Base-by-base conservation (phyloP, 2,797 vertebrate genomes). In the Oryzias sinensis region DNA sequence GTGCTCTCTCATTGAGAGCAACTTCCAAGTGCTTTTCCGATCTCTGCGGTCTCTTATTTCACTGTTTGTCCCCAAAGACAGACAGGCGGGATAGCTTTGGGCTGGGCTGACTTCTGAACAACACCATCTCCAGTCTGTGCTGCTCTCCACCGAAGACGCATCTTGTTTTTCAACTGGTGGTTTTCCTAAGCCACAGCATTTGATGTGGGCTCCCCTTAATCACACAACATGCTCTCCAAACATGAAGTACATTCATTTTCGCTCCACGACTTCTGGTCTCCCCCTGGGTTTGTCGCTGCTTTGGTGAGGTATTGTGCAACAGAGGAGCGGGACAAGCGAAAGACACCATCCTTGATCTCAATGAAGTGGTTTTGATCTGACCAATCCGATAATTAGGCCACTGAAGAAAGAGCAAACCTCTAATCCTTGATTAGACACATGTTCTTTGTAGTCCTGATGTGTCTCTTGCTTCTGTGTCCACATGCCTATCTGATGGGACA, bases 191-290 rank as follows among this genome's bases (percentile, higher is more conserved):
- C 89, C 87, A 54, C 85, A 84, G 52, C 63, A 76, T 91, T 91
- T 92, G 88, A 92, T 92, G 90, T 92, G 90, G 90, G 74, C 67
- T 83, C 59, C 79, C 72, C 88, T 90, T 90, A 90, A 92, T 91
- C 91, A 89, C 89, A 87, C 88, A 88, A 91, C 90, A 92, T 87
- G 86, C 87, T 90, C 87, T 88, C 81, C 82, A 83, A 90, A 91
- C 89, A 91, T 86, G 84, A 90, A 85, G 74, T 81, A 84, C 87
- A 90, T 91, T 86, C 78, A 86, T 90, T 83, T 88, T 82, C 44
- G 55, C 72, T 83, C 79, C 47, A 18, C 53, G 57, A 82, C 78
- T 87, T 81, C 82, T 82, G 63, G 68, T 52, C 46, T 25, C 54
- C 43, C n/a, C 25, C 52, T 42, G 2, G 15, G 59, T 72, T 67